Conservation (phyloP, 2,888 invertebrate genomes). For the Drosophila barbarae region DNA sequence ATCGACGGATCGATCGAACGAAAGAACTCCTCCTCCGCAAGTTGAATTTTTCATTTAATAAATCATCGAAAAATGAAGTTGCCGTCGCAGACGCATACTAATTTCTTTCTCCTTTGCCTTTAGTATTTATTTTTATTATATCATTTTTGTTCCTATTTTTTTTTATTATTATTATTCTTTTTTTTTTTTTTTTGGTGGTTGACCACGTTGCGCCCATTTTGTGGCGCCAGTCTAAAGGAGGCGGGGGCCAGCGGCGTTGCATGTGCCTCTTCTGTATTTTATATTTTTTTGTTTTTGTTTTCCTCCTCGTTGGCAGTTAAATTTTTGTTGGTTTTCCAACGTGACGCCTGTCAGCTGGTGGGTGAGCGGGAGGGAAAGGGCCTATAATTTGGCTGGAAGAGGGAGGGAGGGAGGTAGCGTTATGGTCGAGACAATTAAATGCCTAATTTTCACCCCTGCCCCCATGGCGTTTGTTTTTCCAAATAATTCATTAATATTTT, state of each 20-base stretch:
- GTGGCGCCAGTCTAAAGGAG: slow-evolving; percentile 27
- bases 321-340: slow-evolving; percentile 69
- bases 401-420: slow-evolving; percentile 9
- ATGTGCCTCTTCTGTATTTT: slow-evolving; percentile 42
- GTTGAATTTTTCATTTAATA: slow-evolving; percentile 60
- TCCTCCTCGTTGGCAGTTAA: slow-evolving; percentile 55
- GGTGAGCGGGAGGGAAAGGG: slow-evolving; percentile 6
- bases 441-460: slow-evolving; percentile 64
- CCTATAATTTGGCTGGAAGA: slow-evolving; percentile 8
- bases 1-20: no score
- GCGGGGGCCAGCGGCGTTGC: slow-evolving; percentile 43
- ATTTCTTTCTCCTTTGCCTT: slow-evolving; percentile 43
- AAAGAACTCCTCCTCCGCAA: slow-evolving; percentile 8
- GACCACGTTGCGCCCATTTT: slow-evolving; percentile 71
- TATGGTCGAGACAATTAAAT: slow-evolving; percentile 69
- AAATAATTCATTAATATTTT: slow-evolving; percentile 79
- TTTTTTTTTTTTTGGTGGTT: slow-evolving; percentile 49
- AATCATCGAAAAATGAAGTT: slow-evolving; percentile 73
- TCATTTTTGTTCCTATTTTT: slow-evolving; percentile 13
- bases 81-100: slow-evolving; percentile 69
- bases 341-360: slow-evolving; percentile 73
- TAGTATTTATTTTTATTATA: slow-evolving; percentile 14
- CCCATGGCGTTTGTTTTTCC: slow-evolving; percentile 71
- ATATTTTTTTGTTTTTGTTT: neutral
- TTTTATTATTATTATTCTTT: neutral